A percentile compares a stretch with the other conserved stretches of the same genome.
phyloP scores from a whole-genome alignment of 2,888 invertebrate genomes.

The Coremacera marginata region DNA sequence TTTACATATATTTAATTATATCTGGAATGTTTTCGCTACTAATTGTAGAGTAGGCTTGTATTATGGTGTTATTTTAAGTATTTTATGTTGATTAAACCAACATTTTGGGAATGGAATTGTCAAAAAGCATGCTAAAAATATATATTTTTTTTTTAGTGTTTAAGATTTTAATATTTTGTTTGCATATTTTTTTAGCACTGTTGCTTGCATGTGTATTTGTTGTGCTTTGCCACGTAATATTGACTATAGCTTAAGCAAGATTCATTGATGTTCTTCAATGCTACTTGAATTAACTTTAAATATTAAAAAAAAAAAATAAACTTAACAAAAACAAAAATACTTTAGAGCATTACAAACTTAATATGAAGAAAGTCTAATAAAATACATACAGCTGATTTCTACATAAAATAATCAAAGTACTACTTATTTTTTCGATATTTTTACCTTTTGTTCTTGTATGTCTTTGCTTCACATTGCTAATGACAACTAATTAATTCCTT shows the following conservation, averaged over 20 bases:
- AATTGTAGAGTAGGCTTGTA: background rate
- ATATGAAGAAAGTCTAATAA: background rate
- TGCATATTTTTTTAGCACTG: slow-evolving; percentile 37
- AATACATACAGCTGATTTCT: background rate
- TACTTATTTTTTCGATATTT: slow-evolving; percentile 14
- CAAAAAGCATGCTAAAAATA: slow-evolving; percentile 42
- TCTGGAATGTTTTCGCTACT: background rate
- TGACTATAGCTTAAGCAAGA: slow-evolving; percentile 19
- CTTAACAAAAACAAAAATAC: slow-evolving; percentile 8
- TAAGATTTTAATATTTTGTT: background rate
- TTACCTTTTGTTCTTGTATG: slow-evolving; percentile 2
- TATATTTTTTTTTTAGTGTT: background rate
- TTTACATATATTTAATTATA: background rate
- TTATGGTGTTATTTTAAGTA: background rate
- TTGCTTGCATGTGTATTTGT: slow-evolving; percentile 61
- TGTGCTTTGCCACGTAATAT: slow-evolving; percentile 43
- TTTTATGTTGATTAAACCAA: background rate
- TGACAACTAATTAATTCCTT: slow-evolving; percentile 25
- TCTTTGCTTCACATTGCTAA: background rate
- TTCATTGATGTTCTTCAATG: slow-evolving; percentile 3
- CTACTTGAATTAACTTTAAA: background rate
- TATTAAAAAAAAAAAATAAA: background rate
- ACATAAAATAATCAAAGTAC: slow-evolving; percentile 1
- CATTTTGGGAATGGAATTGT: slow-evolving; percentile 37
- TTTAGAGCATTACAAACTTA: slow-evolving; percentile 5